Conservation (phyloP, 1,140 invertebrate genomes). For the Eulimnadia texana region DNA sequence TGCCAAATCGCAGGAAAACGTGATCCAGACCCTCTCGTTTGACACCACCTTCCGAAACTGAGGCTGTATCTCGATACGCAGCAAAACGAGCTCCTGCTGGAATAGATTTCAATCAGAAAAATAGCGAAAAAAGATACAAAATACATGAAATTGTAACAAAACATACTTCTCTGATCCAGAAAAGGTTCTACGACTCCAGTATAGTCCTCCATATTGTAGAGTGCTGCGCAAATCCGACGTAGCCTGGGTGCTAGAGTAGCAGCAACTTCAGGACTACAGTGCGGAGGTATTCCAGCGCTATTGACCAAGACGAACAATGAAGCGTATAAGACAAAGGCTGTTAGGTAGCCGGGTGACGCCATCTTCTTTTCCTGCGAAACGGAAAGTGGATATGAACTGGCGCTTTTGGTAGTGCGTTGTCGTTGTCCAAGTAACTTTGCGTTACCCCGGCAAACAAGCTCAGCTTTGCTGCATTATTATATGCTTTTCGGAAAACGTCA, state of each 20-base stretch:
- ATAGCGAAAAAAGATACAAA: too few species aligned
- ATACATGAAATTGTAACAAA: neutral
- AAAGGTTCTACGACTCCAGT: constrained; percentile 36
- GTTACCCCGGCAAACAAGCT: too few species aligned
- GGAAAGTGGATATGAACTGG: too few species aligned
- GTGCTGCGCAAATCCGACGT: constrained; percentile 36
- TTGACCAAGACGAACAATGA: neutral
- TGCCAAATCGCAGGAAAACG: constrained; percentile 62
- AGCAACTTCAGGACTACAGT: constrained; percentile 35
- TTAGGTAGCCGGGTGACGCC: too few species aligned
- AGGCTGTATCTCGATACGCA: constrained; percentile 26
- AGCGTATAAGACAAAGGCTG: too few species aligned
- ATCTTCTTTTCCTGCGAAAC: too few species aligned
- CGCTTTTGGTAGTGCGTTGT: too few species aligned
- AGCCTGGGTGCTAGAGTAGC: constrained; percentile 36
- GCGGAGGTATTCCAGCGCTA: constrained; percentile 25
- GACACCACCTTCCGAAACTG: constrained; percentile 31
- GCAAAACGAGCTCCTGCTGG: constrained; percentile 20
- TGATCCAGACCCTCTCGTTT: constrained; percentile 67
- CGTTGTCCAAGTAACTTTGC: too few species aligned
- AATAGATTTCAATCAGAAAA: neutral
- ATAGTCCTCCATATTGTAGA: constrained; percentile 36
- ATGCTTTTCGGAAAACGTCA: too few species aligned
- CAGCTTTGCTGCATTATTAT: too few species aligned
- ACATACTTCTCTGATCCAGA: constrained; percentile 34